Evolutionary conservation across 1,140 invertebrate genomes (phyloP).

Genomic region (Megathymus violae): DNA sequence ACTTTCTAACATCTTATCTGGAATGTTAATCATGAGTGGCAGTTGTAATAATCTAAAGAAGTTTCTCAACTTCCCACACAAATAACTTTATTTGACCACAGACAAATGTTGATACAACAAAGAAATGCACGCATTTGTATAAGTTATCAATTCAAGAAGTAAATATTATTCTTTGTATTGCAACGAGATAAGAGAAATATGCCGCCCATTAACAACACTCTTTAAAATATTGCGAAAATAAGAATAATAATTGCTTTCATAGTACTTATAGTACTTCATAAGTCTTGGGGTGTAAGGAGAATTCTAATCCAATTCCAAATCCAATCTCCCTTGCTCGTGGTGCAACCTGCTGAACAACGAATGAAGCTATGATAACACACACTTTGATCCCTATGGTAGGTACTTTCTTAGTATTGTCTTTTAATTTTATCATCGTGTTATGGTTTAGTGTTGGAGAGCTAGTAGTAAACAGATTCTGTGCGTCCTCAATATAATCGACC

Average conservation of each 20-base stretch:
- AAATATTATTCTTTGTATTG: slow-evolving; percentile 23
- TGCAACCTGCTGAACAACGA: too few species aligned
- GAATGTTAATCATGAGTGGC: slow-evolving; percentile 15
- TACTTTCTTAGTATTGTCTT: too few species aligned
- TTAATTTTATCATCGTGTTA: too few species aligned
- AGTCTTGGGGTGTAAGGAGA: too few species aligned
- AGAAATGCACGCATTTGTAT: slow-evolving; percentile 8
- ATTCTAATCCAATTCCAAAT: too few species aligned
- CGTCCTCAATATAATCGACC: too few species aligned
- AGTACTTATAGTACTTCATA: too few species aligned
- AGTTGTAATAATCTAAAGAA: not conserved
- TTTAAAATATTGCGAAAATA: slow-evolving; percentile 33
- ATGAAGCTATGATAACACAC: too few species aligned
- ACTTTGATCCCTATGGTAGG: too few species aligned
- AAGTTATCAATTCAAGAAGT: slow-evolving; percentile 11
- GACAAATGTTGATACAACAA: slow-evolving; percentile 5
- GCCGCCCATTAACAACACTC: not conserved
- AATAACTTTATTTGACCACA: slow-evolving; percentile 17
- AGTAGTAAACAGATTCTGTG: too few species aligned
- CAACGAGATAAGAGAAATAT: slow-evolving; percentile 17
- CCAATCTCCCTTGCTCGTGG: too few species aligned
- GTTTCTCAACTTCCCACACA: slow-evolving; percentile 19
- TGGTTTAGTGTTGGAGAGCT: too few species aligned
- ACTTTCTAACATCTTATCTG: not conserved
- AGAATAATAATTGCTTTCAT: slow-evolving; percentile 22